Base-by-base conservation (phyloP, 2,113 vertebrate genomes). In the Pantherophis guttatus region DNA sequence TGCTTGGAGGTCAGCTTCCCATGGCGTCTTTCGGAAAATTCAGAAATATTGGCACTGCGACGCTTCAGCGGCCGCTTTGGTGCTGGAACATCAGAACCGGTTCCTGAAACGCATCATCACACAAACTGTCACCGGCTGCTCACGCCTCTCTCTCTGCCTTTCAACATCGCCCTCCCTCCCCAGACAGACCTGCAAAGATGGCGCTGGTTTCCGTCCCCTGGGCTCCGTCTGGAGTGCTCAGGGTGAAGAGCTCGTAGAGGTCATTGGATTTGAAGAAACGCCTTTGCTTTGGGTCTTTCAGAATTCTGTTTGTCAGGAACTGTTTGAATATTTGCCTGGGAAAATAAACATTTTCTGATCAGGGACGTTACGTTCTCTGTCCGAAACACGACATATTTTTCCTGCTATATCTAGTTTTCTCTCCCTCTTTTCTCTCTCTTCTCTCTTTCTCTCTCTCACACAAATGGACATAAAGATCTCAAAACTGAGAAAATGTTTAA, bases 261-360 rank as follows among this genome's bases (percentile, higher is more conserved):
- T 99, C 99, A n/a, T 99, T 99, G 75, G 99, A 99, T 97, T 99
- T 99, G 96, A 99, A 99, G 95, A 99, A 99, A 0, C 99, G 98
- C 24, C 98, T 98, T 94, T 99, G 99, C 94, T 99, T 99, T 15
- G 99, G 99, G 93, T 99, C 99, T 96, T 99, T 99, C 88, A 99
- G 97, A 58, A 99, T 98, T 93, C 99, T 98, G 94, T 99, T 99
- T 26, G 99, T 99, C 96, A 99, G 98, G 97, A 99, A 99, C 95
- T 99, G 99, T 94, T 99, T 99, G 98, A 99, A 99, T 97, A 99
- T 99, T 98, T 99, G 99, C 96, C 99, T 99, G 96, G 95, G 97
- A 97, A 94, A 86, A 62, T 3, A 93, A 93, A 92, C 17, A 92
- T 87, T 85, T 12, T 53, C 9, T 26, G 86, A 92, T 44, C 96